Evolutionary conservation across 2,888 invertebrate species (phyloP).

Genomic region (Sceliomorpha sp.): DNA sequence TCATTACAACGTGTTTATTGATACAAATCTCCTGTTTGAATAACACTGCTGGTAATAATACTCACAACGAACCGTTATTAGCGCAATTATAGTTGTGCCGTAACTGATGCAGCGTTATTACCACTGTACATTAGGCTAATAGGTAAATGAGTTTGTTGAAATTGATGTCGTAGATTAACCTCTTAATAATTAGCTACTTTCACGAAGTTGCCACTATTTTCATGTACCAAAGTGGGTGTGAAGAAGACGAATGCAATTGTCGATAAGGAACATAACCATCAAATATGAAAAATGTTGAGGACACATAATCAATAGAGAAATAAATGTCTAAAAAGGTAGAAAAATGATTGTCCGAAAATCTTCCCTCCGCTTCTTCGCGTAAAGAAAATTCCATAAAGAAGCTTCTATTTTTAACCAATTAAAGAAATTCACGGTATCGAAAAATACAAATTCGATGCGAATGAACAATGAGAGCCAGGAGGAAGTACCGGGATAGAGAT

Average conservation of each 20-base stretch:
- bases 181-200: conserved; percentile 11
- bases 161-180: conserved; percentile 29
- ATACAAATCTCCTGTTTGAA: conserved; percentile 42
- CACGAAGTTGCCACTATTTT: too few species aligned
- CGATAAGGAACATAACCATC: neutral
- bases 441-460: too few species aligned
- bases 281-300: too few species aligned
- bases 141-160: conserved; percentile 5
- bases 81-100: conserved; percentile 20
- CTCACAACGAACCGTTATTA: conserved; percentile 13
- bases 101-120: conserved; percentile 21
- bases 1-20: conserved; percentile 16
- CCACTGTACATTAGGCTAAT: conserved; percentile 7
- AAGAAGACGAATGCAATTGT: neutral
- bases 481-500: conserved; percentile 25
- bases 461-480: neutral
- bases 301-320: too few species aligned
- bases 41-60: conserved; percentile 51
- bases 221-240: too few species aligned
- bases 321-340: too few species aligned
- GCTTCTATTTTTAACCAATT: too few species aligned
- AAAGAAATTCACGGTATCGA: too few species aligned
- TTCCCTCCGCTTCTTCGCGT: too few species aligned
- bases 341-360: too few species aligned
- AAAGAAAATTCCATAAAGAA: too few species aligned